These are phyloP conservation scores for Diarsia brunnea DNA, from an alignment of 2,888 invertebrate genomes.

Conservation along the genomic window DNA sequence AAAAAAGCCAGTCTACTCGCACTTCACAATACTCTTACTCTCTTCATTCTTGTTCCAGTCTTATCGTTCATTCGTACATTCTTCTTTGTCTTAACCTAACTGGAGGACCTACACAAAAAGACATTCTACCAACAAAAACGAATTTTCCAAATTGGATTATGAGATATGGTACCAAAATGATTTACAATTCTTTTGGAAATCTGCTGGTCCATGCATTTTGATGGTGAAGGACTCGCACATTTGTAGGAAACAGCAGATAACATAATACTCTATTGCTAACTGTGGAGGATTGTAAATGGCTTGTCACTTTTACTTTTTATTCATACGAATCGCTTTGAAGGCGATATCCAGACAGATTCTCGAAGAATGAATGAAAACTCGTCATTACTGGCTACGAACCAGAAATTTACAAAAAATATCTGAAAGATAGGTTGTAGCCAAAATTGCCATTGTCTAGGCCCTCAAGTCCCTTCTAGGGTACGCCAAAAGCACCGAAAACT, in stretches of 20 bases:
- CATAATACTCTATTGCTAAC: too few relatives aligned
- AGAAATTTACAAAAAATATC: not conserved
- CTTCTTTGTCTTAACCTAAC: not conserved
- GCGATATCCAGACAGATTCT: not conserved
- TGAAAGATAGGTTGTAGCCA: not conserved
- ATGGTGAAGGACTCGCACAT: too few relatives aligned
- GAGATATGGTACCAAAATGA: not conserved
- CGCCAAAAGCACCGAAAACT: conserved; percentile 23
- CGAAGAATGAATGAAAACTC: not conserved
- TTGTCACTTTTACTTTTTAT: too few relatives aligned
- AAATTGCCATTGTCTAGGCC: not conserved
- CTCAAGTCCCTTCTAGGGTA: conserved; percentile 24
- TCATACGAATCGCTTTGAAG: not conserved
- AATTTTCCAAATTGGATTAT: not conserved
- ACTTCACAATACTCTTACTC: conserved; percentile 2
- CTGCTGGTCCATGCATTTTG: too few relatives aligned
- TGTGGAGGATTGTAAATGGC: too few relatives aligned
- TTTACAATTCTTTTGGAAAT: not conserved
- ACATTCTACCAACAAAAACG: not conserved
- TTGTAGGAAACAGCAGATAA: too few relatives aligned
- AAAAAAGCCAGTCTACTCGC: not conserved
- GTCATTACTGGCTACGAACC: not conserved
- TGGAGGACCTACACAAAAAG: not conserved
- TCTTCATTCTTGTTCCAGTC: conserved; percentile 11
- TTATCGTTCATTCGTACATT: conserved; percentile 1